Evolutionary conservation across 2,113 vertebrate species (phyloP).

Genomic region (Cyphomyrus plagiostoma): DNA sequence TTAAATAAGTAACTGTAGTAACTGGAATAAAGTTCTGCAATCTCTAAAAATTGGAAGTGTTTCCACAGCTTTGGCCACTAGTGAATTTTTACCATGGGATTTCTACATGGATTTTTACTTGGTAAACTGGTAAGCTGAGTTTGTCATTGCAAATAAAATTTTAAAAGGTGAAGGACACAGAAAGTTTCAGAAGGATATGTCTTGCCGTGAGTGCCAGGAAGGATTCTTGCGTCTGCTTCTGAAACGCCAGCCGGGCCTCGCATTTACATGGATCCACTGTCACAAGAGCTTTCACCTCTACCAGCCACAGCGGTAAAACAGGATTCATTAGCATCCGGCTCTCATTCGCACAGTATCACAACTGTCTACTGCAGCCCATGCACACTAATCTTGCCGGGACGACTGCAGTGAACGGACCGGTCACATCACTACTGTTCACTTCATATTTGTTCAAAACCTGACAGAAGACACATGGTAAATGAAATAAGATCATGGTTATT

Average conservation of each 20-base stretch:
- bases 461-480: not conserved
- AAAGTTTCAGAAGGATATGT: conserved; percentile 80
- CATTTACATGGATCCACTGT: conserved; percentile 79
- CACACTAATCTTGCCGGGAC: not conserved
- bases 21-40: not conserved
- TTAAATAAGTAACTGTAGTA: not conserved
- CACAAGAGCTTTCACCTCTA: conserved; percentile 49
- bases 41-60: not conserved
- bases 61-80: not conserved
- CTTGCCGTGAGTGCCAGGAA: conserved; percentile 73
- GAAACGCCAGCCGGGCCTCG: conserved; percentile 77
- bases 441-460: not conserved
- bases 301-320: not conserved
- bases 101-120: too few relatives aligned
- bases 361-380: not conserved
- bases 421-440: not conserved
- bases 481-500: not conserved
- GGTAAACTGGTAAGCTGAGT: not conserved
- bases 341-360: not conserved
- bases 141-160: not conserved
- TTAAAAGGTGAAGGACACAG: not conserved
- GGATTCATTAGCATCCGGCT: not conserved
- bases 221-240: conserved; percentile 69
- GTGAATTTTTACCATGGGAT: not conserved
- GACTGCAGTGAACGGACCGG: not conserved